Conservation (phyloP, 2,797 vertebrate species). For the Mionectes olivaceus region DNA sequence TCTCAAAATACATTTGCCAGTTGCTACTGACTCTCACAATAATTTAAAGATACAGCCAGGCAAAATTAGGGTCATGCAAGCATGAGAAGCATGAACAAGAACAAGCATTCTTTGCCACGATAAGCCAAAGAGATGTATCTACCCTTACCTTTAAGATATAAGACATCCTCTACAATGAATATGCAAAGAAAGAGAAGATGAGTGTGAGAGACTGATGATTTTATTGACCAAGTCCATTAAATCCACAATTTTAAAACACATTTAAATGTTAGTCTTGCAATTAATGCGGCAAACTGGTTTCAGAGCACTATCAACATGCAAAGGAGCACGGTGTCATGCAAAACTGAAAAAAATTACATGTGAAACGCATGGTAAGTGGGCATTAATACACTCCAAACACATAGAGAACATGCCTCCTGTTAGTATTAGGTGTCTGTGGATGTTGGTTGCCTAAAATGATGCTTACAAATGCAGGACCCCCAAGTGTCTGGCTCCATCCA, state of each 20-base stretch:
- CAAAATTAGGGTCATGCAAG: constrained; percentile 67
- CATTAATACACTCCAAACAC: constrained; percentile 63
- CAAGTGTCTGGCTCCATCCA: accelerated
- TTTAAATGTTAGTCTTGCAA: constrained; percentile 75
- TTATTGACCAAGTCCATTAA: constrained; percentile 81
- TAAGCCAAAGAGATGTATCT: constrained; percentile 77
- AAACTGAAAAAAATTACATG: constrained; percentile 61
- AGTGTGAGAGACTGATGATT: constrained; percentile 81
- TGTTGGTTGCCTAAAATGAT: not conserved
- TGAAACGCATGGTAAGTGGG: constrained; percentile 43
- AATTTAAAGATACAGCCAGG: constrained; percentile 36
- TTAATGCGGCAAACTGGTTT: constrained; percentile 70
- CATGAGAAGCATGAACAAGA: constrained; percentile 50
- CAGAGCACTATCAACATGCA: constrained; percentile 74
- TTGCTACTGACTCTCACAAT: not conserved
- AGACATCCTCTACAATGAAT: constrained; percentile 99
- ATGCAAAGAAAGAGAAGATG: constrained; percentile 90
- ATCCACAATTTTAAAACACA: constrained; percentile 75
- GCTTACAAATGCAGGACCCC: not conserved
- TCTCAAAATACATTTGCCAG: constrained; percentile 48
- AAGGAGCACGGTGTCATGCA: constrained; percentile 70
- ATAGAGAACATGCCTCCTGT: constrained; percentile 71
- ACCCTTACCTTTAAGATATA: constrained; percentile 99
- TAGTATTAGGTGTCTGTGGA: constrained; percentile 58
- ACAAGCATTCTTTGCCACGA: constrained; percentile 66